Base-by-base conservation (phyloP, 2,888 invertebrate species). In the Tenthredo amoena region DNA sequence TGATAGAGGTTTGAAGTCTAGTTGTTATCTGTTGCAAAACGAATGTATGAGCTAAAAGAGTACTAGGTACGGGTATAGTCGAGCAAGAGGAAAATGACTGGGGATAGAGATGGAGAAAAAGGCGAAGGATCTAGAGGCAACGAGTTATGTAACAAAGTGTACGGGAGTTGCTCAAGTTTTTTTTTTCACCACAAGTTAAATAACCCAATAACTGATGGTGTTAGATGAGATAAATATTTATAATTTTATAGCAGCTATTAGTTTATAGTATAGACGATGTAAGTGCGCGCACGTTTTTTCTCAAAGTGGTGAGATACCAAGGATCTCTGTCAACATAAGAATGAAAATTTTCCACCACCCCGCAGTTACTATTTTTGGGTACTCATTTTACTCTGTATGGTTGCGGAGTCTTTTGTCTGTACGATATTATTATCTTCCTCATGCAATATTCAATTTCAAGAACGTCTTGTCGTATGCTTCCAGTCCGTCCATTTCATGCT, bases 401-500 rank as follows among this genome's bases (percentile, higher is more conserved):
- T 85, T 85, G 84, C 85, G 68, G 84, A 82, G 87, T 87, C 86
- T 86, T 87, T 89, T 88, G 88, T 88, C 86, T 82, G 85, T 74
- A 79, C 50, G 86, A 88, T 90, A 89, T 89, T 88, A 89, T 90
- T 89, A 85, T 71, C 72, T 55, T 84, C 85, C 89, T 90, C 89
- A 91, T 91, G 88, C 77, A 91, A 91, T 91, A 91, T 91, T 89
- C 86, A 90, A 87, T 86, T 81, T 37, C n/a, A 81, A 81, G 34
- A 34, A n/a, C 18, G n/a, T 40, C 81, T 31, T 62, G 12, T 62
- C 81, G 10, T n/a, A 81, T 58, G 12, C 62, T 81, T 62, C 34
- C 31, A 62, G 34, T 81, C 21, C 21, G 21, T 62, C 37, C 12
- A 15, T 62, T 62, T 15, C 37, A 81, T 26, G 10, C 18, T 21